A percentile compares a stretch with the other conserved stretches of the same genome.
Evolutionary conservation across 2,797 vertebrate genomes (phyloP).

Genomic region (Sebastes alutus): DNA sequence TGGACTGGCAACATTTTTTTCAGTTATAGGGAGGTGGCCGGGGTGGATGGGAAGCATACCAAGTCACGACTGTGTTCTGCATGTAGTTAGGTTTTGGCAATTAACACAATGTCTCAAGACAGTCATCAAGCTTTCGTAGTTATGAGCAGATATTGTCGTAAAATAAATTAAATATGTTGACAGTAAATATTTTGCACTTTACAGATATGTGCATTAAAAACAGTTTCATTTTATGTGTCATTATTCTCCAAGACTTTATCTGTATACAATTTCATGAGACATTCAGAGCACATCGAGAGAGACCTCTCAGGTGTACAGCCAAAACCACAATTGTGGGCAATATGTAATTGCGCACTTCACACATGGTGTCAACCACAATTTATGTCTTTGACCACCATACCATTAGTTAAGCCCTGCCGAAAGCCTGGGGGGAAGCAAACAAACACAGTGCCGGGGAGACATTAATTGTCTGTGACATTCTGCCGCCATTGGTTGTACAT

Average conservation of each 20-base stretch:
- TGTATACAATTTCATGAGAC: neutral
- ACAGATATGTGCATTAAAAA: neutral
- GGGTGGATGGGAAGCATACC: neutral
- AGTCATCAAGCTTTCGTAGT: neutral
- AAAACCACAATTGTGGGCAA: slow-evolving; percentile 71
- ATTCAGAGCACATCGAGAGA: slow-evolving; percentile 7
- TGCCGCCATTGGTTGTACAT: slow-evolving; percentile 82
- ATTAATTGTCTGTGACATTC: slow-evolving; percentile 87
- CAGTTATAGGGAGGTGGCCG: neutral
- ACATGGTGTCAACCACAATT: slow-evolving; percentile 85
- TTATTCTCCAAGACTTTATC: neutral
- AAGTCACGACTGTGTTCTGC: neutral
- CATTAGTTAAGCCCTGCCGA: slow-evolving; percentile 85
- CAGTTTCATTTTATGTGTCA: neutral
- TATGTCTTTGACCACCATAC: slow-evolving; percentile 81
- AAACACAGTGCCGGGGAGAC: slow-evolving; percentile 75
- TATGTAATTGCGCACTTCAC: slow-evolving; percentile 84
- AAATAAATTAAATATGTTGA: neutral
- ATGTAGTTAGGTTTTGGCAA: no score
- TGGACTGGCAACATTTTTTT: neutral
- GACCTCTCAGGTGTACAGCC: slow-evolving; percentile 29
- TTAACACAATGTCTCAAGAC: neutral
- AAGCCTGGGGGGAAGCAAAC: slow-evolving; percentile 78
- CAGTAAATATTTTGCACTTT: neutral
- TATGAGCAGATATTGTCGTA: neutral